Percentiles rank a stretch among this genome's conserved stretches.
These are phyloP conservation scores for Euura saliciscinereae DNA, from an alignment of 1,140 invertebrate genomes.

Conservation along the genomic window DNA sequence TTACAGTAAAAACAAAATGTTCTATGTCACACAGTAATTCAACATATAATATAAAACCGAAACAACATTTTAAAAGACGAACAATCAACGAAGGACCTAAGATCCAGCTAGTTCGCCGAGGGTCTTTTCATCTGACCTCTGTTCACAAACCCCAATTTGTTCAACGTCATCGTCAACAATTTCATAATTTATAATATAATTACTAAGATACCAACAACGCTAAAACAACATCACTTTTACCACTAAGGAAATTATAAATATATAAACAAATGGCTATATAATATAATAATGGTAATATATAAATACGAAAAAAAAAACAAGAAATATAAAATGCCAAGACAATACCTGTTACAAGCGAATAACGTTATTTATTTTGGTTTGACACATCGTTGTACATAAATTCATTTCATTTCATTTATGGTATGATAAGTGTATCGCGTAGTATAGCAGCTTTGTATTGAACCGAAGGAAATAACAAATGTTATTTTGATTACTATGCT, in stretches of 20 bases:
- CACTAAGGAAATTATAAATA: no score
- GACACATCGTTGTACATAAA: conserved; percentile 27
- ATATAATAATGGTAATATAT: conserved; percentile 2
- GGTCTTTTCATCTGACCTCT: background rate
- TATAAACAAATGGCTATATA: no score
- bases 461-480: conserved; percentile 36
- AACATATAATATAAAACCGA: no score
- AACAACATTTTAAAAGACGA: background rate
- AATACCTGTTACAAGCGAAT: conserved; percentile 17
- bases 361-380: conserved; percentile 34
- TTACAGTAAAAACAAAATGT: conserved; percentile 5
- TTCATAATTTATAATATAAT: conserved; percentile 6
- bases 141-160: background rate
- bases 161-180: conserved; percentile 1
- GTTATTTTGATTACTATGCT: conserved; percentile 46
- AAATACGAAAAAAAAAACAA: background rate
- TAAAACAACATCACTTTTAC: no score
- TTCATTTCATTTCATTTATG: background rate
- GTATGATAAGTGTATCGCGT: background rate
- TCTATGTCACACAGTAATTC: conserved; percentile 2
- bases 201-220: background rate
- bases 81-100: background rate
- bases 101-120: background rate
- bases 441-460: conserved; percentile 34
- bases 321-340: conserved; percentile 1